Base-by-base conservation (phyloP, 2,113 vertebrate species). In the Pampusana beccarii region DNA sequence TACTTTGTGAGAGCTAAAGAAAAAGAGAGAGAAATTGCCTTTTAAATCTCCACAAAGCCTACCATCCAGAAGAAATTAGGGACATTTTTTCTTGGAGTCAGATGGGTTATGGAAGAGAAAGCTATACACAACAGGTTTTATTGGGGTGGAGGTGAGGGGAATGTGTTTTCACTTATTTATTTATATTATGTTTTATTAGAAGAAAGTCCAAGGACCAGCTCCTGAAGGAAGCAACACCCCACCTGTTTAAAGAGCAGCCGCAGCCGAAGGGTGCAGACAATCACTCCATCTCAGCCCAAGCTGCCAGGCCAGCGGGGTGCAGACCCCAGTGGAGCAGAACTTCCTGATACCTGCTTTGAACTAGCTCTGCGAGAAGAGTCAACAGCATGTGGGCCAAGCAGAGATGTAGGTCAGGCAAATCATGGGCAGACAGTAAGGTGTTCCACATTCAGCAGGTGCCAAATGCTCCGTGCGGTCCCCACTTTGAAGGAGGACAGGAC, bases 1-100 rank as follows among this genome's bases (percentile, higher is more conserved):
- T 93, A 74, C 87, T 90, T 93, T 2, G 64, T 67, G 75, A 92
- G 89, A 95, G 87, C 89, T 79, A 40, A 40, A 84, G 96, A 81
- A 93, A 81, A 94, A 65, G 88, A 77, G 87, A 88, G 83, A 93
- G 84, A 93, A 96, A 96, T 95, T 93, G 87, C 92, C 89, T 83
- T 74, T 95, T 96, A 97, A 97, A 95, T 95, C 94, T 94, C 86
- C 42, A 58, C 86, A 85, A 95, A 94, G 67, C 66, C 84, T 89
- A 92, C 91, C 86, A 91, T 95, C 92, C 78, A 91, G 86, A 61
- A 92, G 93, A 95, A 95, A 95, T 95, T 93, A 95, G 88, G 57
- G 80, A 84, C 92, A 92, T 96, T 95, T 95, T 83, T 96, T 96
- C 86, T 92, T 71, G 83, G 66, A 93, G 78, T 93, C 90, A 89